phyloP scores from a whole-genome alignment of 2,113 vertebrate genomes.

The Protobothrops flavoviridis region DNA sequence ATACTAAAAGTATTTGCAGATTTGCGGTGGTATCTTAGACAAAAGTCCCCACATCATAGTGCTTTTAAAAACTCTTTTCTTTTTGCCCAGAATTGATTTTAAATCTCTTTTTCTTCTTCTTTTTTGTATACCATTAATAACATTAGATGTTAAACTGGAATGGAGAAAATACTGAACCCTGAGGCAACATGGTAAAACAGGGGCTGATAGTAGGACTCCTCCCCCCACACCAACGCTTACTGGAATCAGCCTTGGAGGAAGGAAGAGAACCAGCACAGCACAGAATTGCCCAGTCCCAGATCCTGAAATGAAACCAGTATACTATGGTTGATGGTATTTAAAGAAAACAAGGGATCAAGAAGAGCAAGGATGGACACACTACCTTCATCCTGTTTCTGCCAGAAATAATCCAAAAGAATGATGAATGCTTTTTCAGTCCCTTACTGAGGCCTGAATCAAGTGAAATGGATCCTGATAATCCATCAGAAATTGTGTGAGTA shows the following conservation, averaged over 20 bases:
- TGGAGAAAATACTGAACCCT: not conserved
- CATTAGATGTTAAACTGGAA: not conserved
- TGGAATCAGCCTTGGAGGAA: not conserved
- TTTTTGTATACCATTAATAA: not conserved
- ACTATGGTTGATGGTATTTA: not conserved
- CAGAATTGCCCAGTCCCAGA: not conserved
- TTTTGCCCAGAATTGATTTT: not conserved
- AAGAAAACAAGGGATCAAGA: not conserved
- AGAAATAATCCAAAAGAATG: not conserved
- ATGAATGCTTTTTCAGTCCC: not conserved
- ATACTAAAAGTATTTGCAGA: not conserved
- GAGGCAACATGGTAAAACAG: not conserved
- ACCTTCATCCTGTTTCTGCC: not conserved
- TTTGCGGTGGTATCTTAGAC: not conserved
- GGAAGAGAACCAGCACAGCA: not conserved
- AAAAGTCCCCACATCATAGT: not conserved
- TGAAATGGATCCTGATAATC: not conserved
- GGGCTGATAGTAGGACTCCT: not conserved
- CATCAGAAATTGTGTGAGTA: not conserved
- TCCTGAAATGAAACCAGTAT: not conserved
- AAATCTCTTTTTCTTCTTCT: not conserved
- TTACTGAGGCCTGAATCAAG: not conserved
- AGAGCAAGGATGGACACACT: not conserved
- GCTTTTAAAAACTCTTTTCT: not conserved
- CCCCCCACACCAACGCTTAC: not conserved